Evolutionary conservation across 2,888 invertebrate species (phyloP), one percentile per base, ranked within the genome.

Genomic region (Noctua fimbriata): DNA sequence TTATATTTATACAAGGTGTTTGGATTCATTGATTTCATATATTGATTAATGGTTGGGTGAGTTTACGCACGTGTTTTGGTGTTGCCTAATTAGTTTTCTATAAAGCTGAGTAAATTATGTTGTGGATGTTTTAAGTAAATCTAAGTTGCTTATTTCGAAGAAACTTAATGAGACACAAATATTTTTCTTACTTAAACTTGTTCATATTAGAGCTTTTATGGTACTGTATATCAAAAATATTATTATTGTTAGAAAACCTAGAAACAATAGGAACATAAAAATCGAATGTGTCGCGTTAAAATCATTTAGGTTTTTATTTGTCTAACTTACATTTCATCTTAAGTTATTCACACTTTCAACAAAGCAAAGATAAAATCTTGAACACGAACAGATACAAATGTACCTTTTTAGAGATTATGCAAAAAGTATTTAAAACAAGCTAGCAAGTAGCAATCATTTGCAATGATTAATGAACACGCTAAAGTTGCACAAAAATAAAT

Each of bases 401-500:
- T 73, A 69, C 28, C 65, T 74, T 73, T 70, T 75, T 75, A 65
- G 71, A 73, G 75, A 78, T 84, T 66, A 75, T 81, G 41, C 72
- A 84, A 78, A 82, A 81, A 84, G 73, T 67, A 79, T 79, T 82
- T 80, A 73, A 83, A 79, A 71, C 73, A 58, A 69, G 67, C 76
- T 32, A 77, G 70, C 85, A 78, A 78, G 69, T 66, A 81, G 72
- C 69, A 60, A 83, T 85, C 79, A 82, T 88, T 85, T 88, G 73
- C 58, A 71, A 79, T 83, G 87, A 88, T 87, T 83, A 88, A 88
- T 88, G 88, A 58, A 65, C 80, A 69, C 18, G 67, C 70, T 81
- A 85, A 83, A 85, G 80, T 82, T 85, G 81, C 83, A 86, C 79
- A 83, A 83, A 85, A 88, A 85, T 79, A 86, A 76, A 78, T 79